Evolutionary conservation across 2,113 vertebrate genomes (phyloP).

Genomic region (Rhagologus leucostigma): DNA sequence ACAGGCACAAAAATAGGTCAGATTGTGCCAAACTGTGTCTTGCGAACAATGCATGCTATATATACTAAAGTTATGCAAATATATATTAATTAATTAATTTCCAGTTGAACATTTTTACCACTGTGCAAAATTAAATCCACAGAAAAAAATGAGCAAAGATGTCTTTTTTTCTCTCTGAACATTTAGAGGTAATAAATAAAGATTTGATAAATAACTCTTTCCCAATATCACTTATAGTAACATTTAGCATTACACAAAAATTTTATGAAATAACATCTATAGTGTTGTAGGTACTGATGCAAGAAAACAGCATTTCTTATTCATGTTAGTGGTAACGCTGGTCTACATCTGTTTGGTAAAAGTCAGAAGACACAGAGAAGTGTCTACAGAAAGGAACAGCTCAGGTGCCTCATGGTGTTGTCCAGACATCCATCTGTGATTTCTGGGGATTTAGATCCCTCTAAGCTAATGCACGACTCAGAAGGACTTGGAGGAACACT

Average conservation of each 20-base stretch:
- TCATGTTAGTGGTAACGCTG: fast-evolving
- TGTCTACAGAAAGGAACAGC: background rate
- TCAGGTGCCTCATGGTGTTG: background rate
- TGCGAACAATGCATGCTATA: background rate
- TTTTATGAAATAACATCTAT: background rate
- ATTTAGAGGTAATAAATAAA: background rate
- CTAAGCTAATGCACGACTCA: background rate
- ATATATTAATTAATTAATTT: background rate
- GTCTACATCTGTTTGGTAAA: background rate
- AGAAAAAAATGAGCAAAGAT: background rate
- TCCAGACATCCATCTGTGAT: background rate
- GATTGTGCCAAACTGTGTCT: background rate
- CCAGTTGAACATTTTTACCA: background rate
- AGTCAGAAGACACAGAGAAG: background rate
- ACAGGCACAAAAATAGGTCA: background rate
- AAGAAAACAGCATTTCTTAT: background rate
- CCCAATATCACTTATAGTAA: background rate
- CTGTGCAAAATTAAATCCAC: background rate
- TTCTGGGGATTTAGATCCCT: background rate
- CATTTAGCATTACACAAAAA: background rate
- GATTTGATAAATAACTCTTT: background rate
- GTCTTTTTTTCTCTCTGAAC: background rate
- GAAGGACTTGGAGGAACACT: background rate
- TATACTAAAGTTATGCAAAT: background rate
- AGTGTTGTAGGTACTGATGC: background rate